Percentiles rank a stretch among this genome's conserved stretches.
Conservation (phyloP, 2,113 vertebrate genomes). For the Ranitomeya imitator region DNA sequence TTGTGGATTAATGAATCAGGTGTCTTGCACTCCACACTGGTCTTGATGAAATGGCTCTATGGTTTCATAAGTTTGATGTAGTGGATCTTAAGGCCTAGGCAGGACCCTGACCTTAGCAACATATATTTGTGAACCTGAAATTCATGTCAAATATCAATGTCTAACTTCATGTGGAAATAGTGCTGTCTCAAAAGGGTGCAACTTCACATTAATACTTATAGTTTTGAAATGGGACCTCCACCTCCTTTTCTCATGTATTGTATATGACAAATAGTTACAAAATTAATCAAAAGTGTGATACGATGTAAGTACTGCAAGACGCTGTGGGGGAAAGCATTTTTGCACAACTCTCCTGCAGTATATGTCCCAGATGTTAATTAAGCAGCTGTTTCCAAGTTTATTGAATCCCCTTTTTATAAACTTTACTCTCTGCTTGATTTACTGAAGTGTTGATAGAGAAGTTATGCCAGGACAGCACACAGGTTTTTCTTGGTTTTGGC, state of each 20-base stretch:
- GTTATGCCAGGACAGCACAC: constrained; percentile 6
- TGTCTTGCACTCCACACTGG: too few species aligned
- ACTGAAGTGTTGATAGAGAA: constrained; percentile 11
- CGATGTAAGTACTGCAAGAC: not conserved
- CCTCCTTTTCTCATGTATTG: not conserved
- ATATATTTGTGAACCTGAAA: too few species aligned
- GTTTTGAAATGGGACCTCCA: too few species aligned
- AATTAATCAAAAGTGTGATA: not conserved
- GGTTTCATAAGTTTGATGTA: too few species aligned
- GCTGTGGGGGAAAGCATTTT: not conserved
- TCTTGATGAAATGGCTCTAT: too few species aligned
- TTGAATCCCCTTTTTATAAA: constrained; percentile 11
- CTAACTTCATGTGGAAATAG: too few species aligned
- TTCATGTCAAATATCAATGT: too few species aligned
- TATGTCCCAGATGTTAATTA: not conserved
- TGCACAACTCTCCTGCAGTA: not conserved
- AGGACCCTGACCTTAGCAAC: too few species aligned
- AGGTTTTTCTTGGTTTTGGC: constrained; percentile 7
- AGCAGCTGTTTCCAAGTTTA: not conserved
- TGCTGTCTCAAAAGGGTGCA: too few species aligned
- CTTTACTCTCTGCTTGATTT: not conserved
- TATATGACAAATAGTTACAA: not conserved
- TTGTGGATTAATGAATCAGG: too few species aligned
- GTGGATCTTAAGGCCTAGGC: too few species aligned
- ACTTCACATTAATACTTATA: too few species aligned